Evolutionary conservation across 2,113 vertebrate species (phyloP), one percentile per base, ranked within the genome.

Genomic region (Smithornis capensis): DNA sequence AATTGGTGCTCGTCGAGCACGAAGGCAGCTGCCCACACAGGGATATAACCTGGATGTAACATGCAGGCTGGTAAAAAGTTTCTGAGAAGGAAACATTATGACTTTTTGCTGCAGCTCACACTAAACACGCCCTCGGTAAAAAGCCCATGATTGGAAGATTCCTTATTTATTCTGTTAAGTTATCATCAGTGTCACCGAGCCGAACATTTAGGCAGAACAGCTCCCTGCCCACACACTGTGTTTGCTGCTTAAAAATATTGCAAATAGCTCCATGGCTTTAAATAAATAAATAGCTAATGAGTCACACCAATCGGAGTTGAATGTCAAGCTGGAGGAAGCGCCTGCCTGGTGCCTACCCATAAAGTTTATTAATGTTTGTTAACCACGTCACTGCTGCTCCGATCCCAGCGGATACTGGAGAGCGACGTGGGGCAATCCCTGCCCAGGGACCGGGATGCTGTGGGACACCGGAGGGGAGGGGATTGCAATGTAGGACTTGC

Each of bases 261-360:
- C 95, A 90, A 93, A 94, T 93, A 92, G 86, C 94, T 95, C 88
- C 37, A 83, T 81, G 92, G 92, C 90, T 96, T 96, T 97, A 94
- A 96, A 96, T 96, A 97, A 96, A 97, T 89, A 95, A 96, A 97
- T 90, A 96, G 94, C 94, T 94, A 96, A 93, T 96, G 96, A 97
- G 96, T 96, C 96, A 96, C 94, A 93, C 94, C 95, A 92, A 94
- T 89, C 87, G 92, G 93, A 95, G 94, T 88, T 94, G 92, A 93
- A 96, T 90, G 95, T 94, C 95, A 97, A 94, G 88, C 89, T 70
- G 93, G 95, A 94, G 93, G 96, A 97, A 95, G 93, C 22, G 94
- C 93, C 93, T 56, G 94, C 92, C 92, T 38, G 50, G 90, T 85
- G 91, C 93, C 82, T 62, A 64, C 89, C 86, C 52, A 79, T 52